Evolutionary conservation across 1,140 invertebrate genomes (phyloP).

Genomic region (Calephelis nemesis): DNA sequence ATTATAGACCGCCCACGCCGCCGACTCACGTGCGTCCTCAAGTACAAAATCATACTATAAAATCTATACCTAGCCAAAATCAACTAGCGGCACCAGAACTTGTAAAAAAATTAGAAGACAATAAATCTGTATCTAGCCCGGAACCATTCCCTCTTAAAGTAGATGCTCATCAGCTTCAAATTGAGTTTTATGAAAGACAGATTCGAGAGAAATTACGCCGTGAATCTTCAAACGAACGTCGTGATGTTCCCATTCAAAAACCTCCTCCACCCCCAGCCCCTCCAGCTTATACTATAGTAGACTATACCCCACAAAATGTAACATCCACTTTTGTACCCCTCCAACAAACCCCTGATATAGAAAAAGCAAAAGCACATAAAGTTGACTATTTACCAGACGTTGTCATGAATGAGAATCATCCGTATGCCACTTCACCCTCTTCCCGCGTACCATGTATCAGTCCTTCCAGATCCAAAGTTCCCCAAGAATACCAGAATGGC

Average conservation of each 20-base stretch:
- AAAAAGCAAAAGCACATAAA: slow-evolving; percentile 70
- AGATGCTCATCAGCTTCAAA: slow-evolving; percentile 70
- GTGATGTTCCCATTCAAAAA: slow-evolving; percentile 41
- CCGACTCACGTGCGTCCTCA: slow-evolving; percentile 58
- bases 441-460: slow-evolving; percentile 32
- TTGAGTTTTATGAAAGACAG: slow-evolving; percentile 77
- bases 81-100: slow-evolving; percentile 68
- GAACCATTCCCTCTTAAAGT: slow-evolving; percentile 47
- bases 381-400: slow-evolving; percentile 74
- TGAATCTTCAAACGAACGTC: slow-evolving; percentile 43
- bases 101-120: slow-evolving; percentile 60
- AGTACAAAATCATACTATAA: slow-evolving; percentile 50
- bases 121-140: slow-evolving; percentile 36
- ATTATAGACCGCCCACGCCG: slow-evolving; percentile 45
- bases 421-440: slow-evolving; percentile 31
- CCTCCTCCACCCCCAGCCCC: slow-evolving; percentile 41
- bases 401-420: slow-evolving; percentile 58
- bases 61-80: slow-evolving; percentile 64
- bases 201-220: slow-evolving; percentile 64
- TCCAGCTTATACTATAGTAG: slow-evolving; percentile 62
- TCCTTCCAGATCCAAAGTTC: slow-evolving; percentile 31
- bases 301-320: slow-evolving; percentile 61
- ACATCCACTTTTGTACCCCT: slow-evolving; percentile 69
- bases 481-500: slow-evolving; percentile 42
- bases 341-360: slow-evolving; percentile 76